These are phyloP conservation scores for Periplaneta americana DNA, from an alignment of 1,140 invertebrate species.

Conservation along the genomic window DNA sequence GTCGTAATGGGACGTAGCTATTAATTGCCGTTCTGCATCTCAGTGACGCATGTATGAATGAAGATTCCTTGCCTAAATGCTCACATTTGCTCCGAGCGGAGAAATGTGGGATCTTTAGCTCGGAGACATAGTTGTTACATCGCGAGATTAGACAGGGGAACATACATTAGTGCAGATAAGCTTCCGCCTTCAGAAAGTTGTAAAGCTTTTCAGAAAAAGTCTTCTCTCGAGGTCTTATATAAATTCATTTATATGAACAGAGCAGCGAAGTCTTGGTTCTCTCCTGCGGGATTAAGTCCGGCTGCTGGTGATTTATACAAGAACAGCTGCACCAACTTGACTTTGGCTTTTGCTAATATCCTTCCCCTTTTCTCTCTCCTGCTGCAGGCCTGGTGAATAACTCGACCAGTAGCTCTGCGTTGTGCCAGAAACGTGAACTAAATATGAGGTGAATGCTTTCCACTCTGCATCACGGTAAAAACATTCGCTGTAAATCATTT, in stretches of 20 bases:
- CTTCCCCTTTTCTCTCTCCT: not conserved
- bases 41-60: too few relatives aligned
- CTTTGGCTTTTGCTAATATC: not conserved
- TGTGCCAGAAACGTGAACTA: not conserved
- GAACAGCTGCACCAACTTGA: not conserved
- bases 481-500: too few relatives aligned
- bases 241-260: not conserved
- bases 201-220: not conserved
- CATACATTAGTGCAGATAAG: not conserved
- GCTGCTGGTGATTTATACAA: not conserved
- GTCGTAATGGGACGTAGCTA: too few relatives aligned
- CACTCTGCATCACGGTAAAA: not conserved
- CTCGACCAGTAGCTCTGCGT: not conserved
- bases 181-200: not conserved
- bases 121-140: not conserved
- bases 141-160: not conserved
- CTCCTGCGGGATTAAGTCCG: not conserved
- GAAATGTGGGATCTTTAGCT: not conserved
- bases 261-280: not conserved
- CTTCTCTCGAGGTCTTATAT: not conserved
- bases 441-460: not conserved
- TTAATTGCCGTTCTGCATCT: too few relatives aligned
- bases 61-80: too few relatives aligned
- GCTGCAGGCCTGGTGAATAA: not conserved
- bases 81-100: too few relatives aligned